These are phyloP conservation scores for Agrotis clavis DNA, from an alignment of 2,888 invertebrate genomes.

Conservation along the genomic window DNA sequence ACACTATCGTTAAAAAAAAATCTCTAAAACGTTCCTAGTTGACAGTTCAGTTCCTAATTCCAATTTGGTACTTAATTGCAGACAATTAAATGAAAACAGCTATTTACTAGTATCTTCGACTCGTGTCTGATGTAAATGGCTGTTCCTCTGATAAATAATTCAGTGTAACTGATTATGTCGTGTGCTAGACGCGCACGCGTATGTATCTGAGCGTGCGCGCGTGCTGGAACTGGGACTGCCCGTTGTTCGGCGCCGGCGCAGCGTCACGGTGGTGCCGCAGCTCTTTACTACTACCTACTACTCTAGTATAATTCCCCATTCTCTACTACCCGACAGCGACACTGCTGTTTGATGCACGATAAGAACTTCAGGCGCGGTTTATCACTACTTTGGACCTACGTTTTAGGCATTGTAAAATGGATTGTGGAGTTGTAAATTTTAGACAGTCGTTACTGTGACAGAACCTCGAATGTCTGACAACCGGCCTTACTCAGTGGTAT, in stretches of 20 bases:
- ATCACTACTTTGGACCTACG: background rate
- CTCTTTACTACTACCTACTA: constrained; percentile 54
- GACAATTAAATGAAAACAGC: background rate
- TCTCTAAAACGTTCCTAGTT: background rate
- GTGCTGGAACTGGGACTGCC: constrained; percentile 76
- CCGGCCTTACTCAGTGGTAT: too few relatives aligned
- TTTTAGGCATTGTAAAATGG: too few relatives aligned
- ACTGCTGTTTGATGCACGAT: background rate
- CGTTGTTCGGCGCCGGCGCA: constrained; percentile 68
- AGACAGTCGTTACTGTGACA: too few relatives aligned
- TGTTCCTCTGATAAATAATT: constrained; percentile 29
- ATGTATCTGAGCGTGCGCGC: constrained; percentile 63
- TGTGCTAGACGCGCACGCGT: constrained; percentile 27
- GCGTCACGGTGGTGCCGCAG: constrained; percentile 62
- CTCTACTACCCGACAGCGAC: constrained; percentile 1
- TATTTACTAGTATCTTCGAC: too few relatives aligned
- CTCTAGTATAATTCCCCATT: constrained; percentile 4
- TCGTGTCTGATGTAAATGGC: constrained; percentile 8
- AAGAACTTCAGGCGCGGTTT: background rate
- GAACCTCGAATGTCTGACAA: too few relatives aligned
- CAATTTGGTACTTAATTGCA: background rate
- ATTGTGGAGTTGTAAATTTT: too few relatives aligned
- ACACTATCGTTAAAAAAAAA: too few relatives aligned
- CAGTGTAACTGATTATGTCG: constrained; percentile 34
- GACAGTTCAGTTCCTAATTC: too few relatives aligned